These are phyloP conservation scores for Autographa gamma DNA, from an alignment of 2,888 invertebrate genomes.

Conservation along the genomic window DNA sequence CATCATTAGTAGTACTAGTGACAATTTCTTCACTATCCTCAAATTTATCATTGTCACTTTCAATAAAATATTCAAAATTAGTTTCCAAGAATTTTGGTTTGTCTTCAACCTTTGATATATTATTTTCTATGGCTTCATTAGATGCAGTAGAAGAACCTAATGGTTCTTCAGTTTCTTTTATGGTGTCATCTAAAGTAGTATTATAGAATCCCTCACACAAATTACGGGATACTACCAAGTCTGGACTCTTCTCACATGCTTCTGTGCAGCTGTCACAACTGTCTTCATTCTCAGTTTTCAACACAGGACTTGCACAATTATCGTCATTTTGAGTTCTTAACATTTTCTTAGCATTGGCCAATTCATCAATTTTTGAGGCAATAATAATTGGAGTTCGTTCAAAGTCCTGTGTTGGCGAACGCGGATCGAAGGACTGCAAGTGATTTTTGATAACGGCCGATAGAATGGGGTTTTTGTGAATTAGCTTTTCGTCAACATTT, in stretches of 20 bases:
- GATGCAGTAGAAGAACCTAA: slow-evolving; percentile 82
- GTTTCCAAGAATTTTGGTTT: slow-evolving; percentile 89
- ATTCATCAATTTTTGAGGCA: slow-evolving; percentile 67
- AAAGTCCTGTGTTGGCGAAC: slow-evolving; percentile 89
- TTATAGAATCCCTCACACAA: slow-evolving; percentile 79
- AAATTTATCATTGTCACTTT: slow-evolving; percentile 70
- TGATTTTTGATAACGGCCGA: slow-evolving; percentile 86
- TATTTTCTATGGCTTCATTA: slow-evolving; percentile 78
- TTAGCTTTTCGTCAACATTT: slow-evolving; percentile 77
- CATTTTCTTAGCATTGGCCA: slow-evolving; percentile 60
- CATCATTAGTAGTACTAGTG: slow-evolving; percentile 33
- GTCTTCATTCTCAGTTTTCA: slow-evolving; percentile 66
- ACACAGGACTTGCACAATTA: slow-evolving; percentile 70
- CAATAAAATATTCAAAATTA: slow-evolving; percentile 89
- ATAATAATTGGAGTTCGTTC: slow-evolving; percentile 89
- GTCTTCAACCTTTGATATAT: slow-evolving; percentile 69
- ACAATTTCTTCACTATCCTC: slow-evolving; percentile 67
- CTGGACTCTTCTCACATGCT: slow-evolving; percentile 68
- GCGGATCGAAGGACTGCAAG: slow-evolving; percentile 87
- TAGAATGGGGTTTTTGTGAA: slow-evolving; percentile 84
- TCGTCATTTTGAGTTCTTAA: slow-evolving; percentile 58
- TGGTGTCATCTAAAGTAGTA: slow-evolving; percentile 76
- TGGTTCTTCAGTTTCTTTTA: slow-evolving; percentile 77
- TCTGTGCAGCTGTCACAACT: slow-evolving; percentile 70
- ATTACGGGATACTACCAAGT: slow-evolving; percentile 79